Conservation (phyloP, 2,888 invertebrate genomes). For the Antitype chi region DNA sequence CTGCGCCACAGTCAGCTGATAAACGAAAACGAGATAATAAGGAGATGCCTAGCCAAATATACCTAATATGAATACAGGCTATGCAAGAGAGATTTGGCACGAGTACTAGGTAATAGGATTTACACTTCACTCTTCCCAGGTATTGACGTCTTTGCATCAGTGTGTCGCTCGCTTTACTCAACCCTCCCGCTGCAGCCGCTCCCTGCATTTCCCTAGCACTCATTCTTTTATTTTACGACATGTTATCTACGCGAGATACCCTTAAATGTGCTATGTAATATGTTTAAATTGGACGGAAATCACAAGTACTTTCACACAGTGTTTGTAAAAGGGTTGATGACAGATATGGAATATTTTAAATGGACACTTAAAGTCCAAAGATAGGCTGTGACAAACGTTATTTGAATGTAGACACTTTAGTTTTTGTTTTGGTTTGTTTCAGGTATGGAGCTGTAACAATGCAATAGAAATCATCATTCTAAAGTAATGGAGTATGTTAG, state of each 20-base stretch:
- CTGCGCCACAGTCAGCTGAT: slow-evolving; percentile 69
- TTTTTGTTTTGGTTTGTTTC: slow-evolving; percentile 58
- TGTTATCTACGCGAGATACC: slow-evolving; percentile 81
- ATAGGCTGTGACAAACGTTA: slow-evolving; percentile 27
- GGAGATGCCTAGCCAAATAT: slow-evolving; percentile 58
- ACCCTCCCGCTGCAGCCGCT: slow-evolving; percentile 70
- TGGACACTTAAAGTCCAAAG: slow-evolving; percentile 49
- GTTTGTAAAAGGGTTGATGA: slow-evolving; percentile 64
- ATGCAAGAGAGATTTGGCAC: slow-evolving; percentile 58
- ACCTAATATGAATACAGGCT: slow-evolving; percentile 55
- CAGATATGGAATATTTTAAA: slow-evolving; percentile 57
- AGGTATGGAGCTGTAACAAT: slow-evolving; percentile 48
- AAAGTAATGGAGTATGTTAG: background rate
- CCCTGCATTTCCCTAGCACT: slow-evolving; percentile 71
- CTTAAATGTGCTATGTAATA: slow-evolving; percentile 80
- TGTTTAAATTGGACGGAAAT: slow-evolving; percentile 76
- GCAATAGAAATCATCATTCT: background rate
- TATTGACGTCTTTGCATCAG: slow-evolving; percentile 53
- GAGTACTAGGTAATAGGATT: slow-evolving; percentile 40
- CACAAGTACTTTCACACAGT: slow-evolving; percentile 64
- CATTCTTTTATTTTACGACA: slow-evolving; percentile 82
- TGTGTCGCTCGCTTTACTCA: slow-evolving; percentile 63
- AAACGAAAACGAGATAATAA: slow-evolving; percentile 71
- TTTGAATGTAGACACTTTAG: slow-evolving; percentile 28
- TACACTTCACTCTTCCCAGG: slow-evolving; percentile 44